Conservation (phyloP, 2,113 vertebrate species). For the Turdus rufiventris region DNA sequence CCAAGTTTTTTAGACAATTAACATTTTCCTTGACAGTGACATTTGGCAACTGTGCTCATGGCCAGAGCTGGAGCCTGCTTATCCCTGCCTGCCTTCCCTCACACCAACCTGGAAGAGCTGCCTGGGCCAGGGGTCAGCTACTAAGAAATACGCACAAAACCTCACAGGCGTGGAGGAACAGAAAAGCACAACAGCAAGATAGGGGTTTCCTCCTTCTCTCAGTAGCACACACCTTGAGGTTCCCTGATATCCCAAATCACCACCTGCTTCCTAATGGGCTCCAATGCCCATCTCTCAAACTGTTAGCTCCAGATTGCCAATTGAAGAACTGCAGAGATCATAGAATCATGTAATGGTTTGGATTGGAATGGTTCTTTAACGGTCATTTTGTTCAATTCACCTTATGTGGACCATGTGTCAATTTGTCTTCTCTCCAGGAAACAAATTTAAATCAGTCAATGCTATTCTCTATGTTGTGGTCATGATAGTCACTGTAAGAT, state of each 20-base stretch:
- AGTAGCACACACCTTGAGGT: background rate
- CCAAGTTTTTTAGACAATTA: background rate
- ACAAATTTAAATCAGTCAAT: background rate
- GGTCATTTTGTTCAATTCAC: background rate
- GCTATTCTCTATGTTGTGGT: background rate
- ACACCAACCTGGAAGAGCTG: background rate
- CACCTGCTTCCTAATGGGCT: background rate
- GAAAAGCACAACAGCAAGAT: background rate
- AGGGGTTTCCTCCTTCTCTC: background rate
- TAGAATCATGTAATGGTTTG: background rate
- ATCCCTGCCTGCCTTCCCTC: background rate
- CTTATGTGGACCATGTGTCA: background rate
- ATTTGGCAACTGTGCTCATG: background rate
- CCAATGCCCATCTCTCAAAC: background rate
- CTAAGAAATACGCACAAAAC: background rate
- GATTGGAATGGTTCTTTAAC: background rate
- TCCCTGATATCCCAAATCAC: background rate
- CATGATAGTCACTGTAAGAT: background rate
- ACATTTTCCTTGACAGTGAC: background rate
- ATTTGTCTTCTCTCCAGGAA: background rate
- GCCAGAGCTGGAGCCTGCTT: background rate
- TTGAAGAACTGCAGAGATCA: background rate
- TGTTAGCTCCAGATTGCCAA: background rate
- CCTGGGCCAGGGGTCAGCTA: background rate
- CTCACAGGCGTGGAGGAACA: background rate